Evolutionary conservation across 2,888 invertebrate genomes (phyloP).

Genomic region (Helobdella robusta): DNA sequence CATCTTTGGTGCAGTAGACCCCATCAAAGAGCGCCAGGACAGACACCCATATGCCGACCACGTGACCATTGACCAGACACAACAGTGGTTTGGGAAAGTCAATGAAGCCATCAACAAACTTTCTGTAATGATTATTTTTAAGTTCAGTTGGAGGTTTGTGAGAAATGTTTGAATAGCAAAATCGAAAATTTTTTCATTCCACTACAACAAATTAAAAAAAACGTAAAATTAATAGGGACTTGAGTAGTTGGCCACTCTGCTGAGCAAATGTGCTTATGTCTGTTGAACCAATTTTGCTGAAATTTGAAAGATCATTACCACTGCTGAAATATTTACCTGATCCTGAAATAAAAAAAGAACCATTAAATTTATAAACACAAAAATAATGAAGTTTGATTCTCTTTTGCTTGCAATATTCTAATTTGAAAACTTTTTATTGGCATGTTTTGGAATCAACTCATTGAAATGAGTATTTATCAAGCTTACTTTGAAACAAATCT

Average conservation of each 20-base stretch:
- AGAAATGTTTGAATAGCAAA: background rate
- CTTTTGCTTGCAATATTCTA: no score
- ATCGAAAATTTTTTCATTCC: background rate
- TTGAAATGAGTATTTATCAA: no score
- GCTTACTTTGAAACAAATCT: no score
- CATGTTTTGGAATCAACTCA: no score
- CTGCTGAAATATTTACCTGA: conserved; percentile 71
- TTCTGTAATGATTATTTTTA: conserved; percentile 46
- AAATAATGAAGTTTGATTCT: no score
- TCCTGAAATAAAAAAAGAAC: conserved; percentile 52
- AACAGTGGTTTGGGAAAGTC: conserved; percentile 78
- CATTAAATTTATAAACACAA: no score
- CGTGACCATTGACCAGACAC: conserved; percentile 83
- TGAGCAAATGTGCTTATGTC: conserved; percentile 24
- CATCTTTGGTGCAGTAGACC: conserved; percentile 70
- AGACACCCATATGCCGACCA: conserved; percentile 80
- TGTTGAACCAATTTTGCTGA: conserved; percentile 41
- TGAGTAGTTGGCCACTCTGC: conserved; percentile 31
- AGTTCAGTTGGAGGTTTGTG: background rate
- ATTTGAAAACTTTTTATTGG: no score
- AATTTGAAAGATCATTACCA: conserved; percentile 65
- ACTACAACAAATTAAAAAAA: background rate
- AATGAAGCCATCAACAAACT: conserved; percentile 67
- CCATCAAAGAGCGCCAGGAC: conserved; percentile 75
- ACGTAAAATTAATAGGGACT: conserved; percentile 19